These are phyloP conservation scores for Penaeus vannamei DNA, from an alignment of 1,140 invertebrate genomes.

Conservation along the genomic window DNA sequence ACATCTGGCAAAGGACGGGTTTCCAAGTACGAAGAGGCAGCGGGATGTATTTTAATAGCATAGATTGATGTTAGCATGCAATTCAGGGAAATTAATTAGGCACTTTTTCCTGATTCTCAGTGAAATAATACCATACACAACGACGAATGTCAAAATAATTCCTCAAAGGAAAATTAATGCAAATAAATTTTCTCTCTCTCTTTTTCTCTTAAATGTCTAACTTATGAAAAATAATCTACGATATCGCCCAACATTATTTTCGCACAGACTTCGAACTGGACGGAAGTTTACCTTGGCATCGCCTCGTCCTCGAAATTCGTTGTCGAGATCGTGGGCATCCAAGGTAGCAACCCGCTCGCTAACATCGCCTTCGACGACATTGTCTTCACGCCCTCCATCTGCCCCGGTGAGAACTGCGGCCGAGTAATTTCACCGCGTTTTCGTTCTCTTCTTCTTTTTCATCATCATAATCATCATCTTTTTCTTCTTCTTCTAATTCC, in stretches of 20 bases:
- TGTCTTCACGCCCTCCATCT: neutral
- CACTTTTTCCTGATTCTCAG: too few species aligned
- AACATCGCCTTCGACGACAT: constrained; percentile 60
- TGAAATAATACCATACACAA: too few species aligned
- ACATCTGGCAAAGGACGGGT: constrained; percentile 43
- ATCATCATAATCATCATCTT: too few species aligned
- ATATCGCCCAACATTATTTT: neutral
- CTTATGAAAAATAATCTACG: too few species aligned
- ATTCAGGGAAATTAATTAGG: too few species aligned
- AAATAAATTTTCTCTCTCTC: too few species aligned
- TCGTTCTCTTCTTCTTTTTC: too few species aligned
- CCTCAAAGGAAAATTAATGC: too few species aligned
- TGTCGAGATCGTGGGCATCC: constrained; percentile 38
- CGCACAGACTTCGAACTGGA: neutral
- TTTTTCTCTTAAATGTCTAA: too few species aligned
- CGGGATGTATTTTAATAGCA: neutral
- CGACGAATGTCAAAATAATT: too few species aligned
- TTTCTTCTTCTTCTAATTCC: too few species aligned
- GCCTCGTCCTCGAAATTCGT: constrained; percentile 2
- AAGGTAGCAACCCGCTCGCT: constrained; percentile 38
- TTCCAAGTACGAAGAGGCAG: constrained; percentile 38
- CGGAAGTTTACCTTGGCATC: constrained; percentile 49
- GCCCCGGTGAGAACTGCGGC: neutral
- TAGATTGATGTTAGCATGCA: neutral
- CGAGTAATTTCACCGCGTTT: too few species aligned